Base-by-base conservation (phyloP, 1,140 invertebrate genomes). In the Hylyphantes graminicola region DNA sequence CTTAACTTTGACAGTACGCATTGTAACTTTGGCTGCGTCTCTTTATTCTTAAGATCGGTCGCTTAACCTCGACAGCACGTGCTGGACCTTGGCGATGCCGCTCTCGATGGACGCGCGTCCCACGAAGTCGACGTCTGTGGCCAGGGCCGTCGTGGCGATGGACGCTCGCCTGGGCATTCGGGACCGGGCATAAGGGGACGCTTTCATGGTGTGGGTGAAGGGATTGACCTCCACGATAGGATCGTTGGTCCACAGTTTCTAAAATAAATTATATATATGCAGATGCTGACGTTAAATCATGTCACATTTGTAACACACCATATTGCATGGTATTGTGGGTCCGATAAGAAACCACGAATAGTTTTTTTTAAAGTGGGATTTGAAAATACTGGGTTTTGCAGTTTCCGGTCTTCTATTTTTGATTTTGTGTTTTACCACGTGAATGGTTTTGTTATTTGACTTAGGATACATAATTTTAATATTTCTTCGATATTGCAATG, bases 161-260 rank as follows among this genome's bases (percentile, higher is more conserved):
- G 86, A 86, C 15, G 86, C 78, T 64, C 85, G 48, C 4, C 86
- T 48, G 3, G 86, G 86, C 13, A 87, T 17, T 48, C 86, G 51
- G 2, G 85, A 82, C 19, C 86, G 51, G 17, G 80, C 55, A 50
- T 67, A 87, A 12, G 51, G 73, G 7, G 86, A 87, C n/a, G 86
- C 85, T 51, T 86, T 87, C 53, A 87, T 84, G 12, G 68, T 70
- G 50, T 87, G 76, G 17, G 86, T 87, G 17, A 78, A 84, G 10
- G 86, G 86, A 21, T 85, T 86, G 8, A 90, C 88, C 85, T 91
- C 90, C 51, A 90, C 86, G 21, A 92, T 87, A 10, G 91, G 91
- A 79, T 91, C 90, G 86, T 92, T 92, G 6, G 90, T 91, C 91
- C 91, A 92, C n/a, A 91, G 87, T 83, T 88, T 88, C 90, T 91